Conservation (phyloP, 2,113 vertebrate species). For the Dromas ardeola region DNA sequence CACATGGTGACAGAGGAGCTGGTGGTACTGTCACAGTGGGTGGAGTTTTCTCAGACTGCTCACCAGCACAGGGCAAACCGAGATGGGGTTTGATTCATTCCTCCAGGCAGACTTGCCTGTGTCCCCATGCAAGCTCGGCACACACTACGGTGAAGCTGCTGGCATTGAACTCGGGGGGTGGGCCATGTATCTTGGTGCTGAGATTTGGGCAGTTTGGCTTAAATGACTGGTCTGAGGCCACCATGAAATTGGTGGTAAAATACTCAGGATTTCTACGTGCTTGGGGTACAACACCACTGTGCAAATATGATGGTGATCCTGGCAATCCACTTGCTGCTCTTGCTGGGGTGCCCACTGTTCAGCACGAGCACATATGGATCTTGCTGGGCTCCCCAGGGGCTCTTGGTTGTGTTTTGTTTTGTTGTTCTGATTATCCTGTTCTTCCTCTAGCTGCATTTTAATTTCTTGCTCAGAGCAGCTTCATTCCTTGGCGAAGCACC, state of each 20-base stretch:
- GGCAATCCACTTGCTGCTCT: not conserved
- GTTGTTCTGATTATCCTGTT: slow-evolving; percentile 10
- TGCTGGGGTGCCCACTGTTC: not conserved
- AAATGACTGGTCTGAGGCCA: not conserved
- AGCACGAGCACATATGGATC: not conserved
- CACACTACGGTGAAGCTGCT: not conserved
- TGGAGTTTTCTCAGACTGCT: not conserved
- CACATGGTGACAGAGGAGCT: not conserved
- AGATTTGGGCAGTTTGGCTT: not conserved
- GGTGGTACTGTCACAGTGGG: not conserved
- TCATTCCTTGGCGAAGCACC: slow-evolving; percentile 1
- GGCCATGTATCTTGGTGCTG: rapidly evolving
- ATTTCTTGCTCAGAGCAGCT: not conserved
- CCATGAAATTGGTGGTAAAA: not conserved
- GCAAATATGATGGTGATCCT: not conserved
- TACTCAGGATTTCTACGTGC: not conserved
- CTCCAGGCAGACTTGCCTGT: not conserved
- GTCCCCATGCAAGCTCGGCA: rapidly evolving
- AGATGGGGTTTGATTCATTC: not conserved
- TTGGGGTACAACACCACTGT: too few relatives aligned
- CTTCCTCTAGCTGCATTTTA: slow-evolving; percentile 37
- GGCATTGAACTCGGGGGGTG: rapidly evolving
- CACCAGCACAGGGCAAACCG: rapidly evolving
- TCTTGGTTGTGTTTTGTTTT: not conserved
- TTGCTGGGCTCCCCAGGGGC: not conserved